Evolutionary conservation across 2,888 invertebrate species (phyloP), one percentile per base, ranked within the genome.

Genomic region (Nudaria mundana): DNA sequence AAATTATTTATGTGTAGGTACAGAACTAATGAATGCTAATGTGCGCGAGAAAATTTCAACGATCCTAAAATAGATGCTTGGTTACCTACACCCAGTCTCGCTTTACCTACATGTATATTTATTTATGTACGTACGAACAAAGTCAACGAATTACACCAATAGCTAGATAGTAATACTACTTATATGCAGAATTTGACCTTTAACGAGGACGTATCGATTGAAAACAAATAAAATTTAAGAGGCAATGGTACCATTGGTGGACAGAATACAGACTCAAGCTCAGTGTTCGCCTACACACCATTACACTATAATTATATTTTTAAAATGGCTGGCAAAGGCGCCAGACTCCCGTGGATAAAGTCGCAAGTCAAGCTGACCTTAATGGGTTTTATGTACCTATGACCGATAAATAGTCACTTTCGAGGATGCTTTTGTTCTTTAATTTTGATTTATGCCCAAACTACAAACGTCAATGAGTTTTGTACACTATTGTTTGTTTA

Each of bases 381-480:
- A 71, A 72, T 66, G 68, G 75, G 65, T 72, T 51, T 78, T 71
- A n/a, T n/a, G n/a, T n/a, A n/a, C n/a, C n/a, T n/a, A 75, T 66
- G 66, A 63, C 56, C 56, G 62, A 71, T 79, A 76, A 77, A 78
- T 71, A 75, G 81, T 71, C 67, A 76, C 58, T 72, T 76, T 71
- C 46, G 65, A 69, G 52, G 62, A 60, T 56, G 61, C 63, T 75
- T 74, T 74, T 62, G 52, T 59, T 63, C 57, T 41, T 43, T 20
- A 20, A 20, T 2, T n/a, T n/a, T 20, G 2, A 20, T 20, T 20
- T 20, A 20, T 20, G n/a, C 5, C 7, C 20, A 20, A 20, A 18
- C 5, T 18, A 5, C 7, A 20, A 20, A 8, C 8, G 20, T 20
- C 20, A 8, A 20, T 20, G 20, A 5, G 20, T 20, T 20, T 20